Conservation (phyloP, 2,888 invertebrate species). For the Xanthorhoe spadicearia region DNA sequence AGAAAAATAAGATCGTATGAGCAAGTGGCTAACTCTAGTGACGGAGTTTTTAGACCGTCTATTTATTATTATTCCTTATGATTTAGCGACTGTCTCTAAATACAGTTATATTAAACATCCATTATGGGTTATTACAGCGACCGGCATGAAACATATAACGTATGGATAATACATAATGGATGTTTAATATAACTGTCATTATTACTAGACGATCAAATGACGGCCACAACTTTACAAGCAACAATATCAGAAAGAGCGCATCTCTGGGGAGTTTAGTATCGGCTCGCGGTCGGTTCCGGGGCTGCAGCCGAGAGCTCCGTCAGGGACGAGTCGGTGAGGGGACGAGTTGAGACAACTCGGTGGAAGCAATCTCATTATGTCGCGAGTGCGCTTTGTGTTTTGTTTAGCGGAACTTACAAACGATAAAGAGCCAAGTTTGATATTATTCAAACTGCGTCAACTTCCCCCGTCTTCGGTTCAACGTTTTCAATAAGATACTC, state of each 20-base stretch:
- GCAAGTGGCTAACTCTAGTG: too few species aligned
- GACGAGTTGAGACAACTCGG: constrained; percentile 4
- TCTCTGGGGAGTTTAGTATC: constrained; percentile 8
- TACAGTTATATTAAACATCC: too few species aligned
- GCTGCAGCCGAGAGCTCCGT: constrained; percentile 11
- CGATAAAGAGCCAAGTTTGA: constrained; percentile 32
- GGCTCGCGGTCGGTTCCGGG: neutral
- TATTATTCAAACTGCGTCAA: constrained; percentile 24
- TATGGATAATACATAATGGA: too few species aligned
- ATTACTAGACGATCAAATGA: neutral
- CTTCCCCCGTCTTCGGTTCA: constrained; percentile 2
- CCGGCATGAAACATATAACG: too few species aligned
- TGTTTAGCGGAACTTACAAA: constrained; percentile 30
- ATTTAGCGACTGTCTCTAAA: too few species aligned
- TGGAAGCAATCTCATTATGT: constrained; percentile 24
- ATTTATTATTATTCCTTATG: too few species aligned
- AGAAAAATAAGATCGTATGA: too few species aligned
- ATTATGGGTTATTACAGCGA: too few species aligned
- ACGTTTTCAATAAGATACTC: constrained; percentile 16
- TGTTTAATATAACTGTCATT: too few species aligned
- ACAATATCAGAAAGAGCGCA: constrained; percentile 5
- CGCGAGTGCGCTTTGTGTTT: constrained; percentile 24
- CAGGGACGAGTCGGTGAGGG: constrained; percentile 5
- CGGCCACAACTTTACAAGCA: neutral
- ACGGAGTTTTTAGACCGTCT: too few species aligned